Conservation (phyloP, 2,888 invertebrate species). For the Lutraria lutraria region DNA sequence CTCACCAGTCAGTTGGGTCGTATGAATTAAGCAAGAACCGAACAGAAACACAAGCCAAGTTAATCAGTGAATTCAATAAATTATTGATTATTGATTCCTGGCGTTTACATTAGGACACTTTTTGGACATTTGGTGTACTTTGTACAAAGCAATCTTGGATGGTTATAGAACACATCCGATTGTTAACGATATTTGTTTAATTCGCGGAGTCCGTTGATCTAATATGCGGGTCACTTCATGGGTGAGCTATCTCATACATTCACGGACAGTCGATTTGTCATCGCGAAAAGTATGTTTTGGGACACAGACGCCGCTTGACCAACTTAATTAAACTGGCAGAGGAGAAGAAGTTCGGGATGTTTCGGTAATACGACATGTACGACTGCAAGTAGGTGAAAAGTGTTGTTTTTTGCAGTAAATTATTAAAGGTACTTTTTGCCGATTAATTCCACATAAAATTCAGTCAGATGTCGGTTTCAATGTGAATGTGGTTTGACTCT, state of each 20-base stretch:
- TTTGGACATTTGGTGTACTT: conserved; percentile 16
- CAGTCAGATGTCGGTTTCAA: neutral
- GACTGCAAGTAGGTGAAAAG: neutral
- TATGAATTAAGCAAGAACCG: conserved; percentile 38
- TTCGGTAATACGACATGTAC: neutral
- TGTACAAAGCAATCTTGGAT: neutral
- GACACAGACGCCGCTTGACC: neutral
- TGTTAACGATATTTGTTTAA: neutral
- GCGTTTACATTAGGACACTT: neutral
- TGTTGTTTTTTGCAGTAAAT: neutral
- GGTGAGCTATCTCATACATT: neutral
- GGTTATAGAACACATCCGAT: neutral
- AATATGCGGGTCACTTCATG: conserved; percentile 13
- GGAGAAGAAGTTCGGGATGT: neutral
- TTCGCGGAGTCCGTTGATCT: neutral
- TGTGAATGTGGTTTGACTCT: too few species aligned
- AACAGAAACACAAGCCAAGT: conserved; percentile 26
- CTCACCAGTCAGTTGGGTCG: conserved; percentile 26
- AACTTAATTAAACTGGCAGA: neutral
- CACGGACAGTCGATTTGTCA: neutral
- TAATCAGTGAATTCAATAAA: conserved; percentile 36
- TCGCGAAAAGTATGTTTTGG: neutral
- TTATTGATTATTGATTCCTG: conserved; percentile 31
- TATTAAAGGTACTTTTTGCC: neutral
- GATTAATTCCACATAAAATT: neutral